A percentile compares a stretch with the other conserved stretches of the same genome.
These are phyloP conservation scores for Helostoma temminkii DNA, from an alignment of 2,797 vertebrate genomes.

Conservation along the genomic window DNA sequence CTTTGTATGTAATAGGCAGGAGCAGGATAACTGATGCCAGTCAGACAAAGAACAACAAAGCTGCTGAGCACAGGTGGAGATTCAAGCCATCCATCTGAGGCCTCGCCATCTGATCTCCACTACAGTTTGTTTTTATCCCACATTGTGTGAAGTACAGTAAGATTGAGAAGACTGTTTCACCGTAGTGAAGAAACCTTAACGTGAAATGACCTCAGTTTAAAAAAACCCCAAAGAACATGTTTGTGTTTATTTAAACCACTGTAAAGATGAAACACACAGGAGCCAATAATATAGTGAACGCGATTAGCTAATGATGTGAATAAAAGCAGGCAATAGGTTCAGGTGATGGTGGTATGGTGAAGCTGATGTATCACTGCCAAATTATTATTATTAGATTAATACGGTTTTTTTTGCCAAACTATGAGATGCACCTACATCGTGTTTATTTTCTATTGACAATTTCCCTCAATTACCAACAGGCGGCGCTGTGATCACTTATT, in stretches of 20 bases:
- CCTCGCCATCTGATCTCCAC: conserved; percentile 13
- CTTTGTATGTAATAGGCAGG: conserved; percentile 53
- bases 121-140: conserved; percentile 6
- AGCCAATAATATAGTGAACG: not conserved
- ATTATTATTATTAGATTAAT: not conserved
- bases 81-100: conserved; percentile 17
- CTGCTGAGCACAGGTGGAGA: conserved; percentile 34
- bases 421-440: no score
- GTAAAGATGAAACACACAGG: not conserved
- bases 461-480: conserved; percentile 44
- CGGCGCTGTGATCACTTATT: conserved; percentile 53
- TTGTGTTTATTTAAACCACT: no score
- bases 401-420: no score
- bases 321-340: no score
- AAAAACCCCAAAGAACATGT: not conserved
- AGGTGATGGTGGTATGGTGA: no score
- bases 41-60: conserved; percentile 39
- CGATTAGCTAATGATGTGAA: not conserved
- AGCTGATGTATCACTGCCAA: not conserved
- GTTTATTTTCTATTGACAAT: not conserved
- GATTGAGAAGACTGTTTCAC: conserved; percentile 2
- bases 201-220: not conserved
- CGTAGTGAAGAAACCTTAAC: not conserved
- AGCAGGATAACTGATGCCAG: conserved; percentile 44
- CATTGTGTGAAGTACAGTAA: not conserved